A percentile compares a stretch with the other conserved stretches of the same genome.
These are phyloP conservation scores for Goniozus legneri DNA, from an alignment of 1,140 invertebrate species.

Conservation along the genomic window DNA sequence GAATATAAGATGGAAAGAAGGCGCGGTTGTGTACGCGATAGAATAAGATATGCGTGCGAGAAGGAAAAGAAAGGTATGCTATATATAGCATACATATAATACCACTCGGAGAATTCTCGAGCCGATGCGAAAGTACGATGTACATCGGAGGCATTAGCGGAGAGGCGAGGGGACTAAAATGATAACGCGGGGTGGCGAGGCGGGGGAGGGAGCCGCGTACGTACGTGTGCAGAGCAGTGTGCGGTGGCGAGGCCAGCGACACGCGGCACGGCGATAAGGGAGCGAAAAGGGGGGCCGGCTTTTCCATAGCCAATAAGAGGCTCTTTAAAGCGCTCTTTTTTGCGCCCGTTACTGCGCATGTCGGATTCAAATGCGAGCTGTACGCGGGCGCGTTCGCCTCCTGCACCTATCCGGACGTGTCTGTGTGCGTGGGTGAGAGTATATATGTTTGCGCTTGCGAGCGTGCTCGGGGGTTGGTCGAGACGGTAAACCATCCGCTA, in stretches of 20 bases:
- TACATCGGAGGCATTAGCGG: too few species aligned
- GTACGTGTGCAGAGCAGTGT: too few species aligned
- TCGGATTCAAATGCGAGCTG: slow-evolving; percentile 46
- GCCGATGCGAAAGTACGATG: too few species aligned
- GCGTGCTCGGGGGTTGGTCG: slow-evolving; percentile 10
- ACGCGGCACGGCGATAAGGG: slow-evolving; percentile 36
- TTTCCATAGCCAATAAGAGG: slow-evolving; percentile 52
- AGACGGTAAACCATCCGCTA: slow-evolving; percentile 13
- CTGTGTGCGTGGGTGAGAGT: slow-evolving; percentile 9
- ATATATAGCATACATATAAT: too few species aligned
- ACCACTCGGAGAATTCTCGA: too few species aligned
- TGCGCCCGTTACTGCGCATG: slow-evolving; percentile 43
- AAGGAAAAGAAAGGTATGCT: too few species aligned
- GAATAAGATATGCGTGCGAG: too few species aligned
- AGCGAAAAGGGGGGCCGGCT: slow-evolving; percentile 34
- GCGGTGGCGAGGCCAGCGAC: slow-evolving; percentile 39
- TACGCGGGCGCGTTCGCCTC: slow-evolving; percentile 23
- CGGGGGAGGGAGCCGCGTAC: slow-evolving; percentile 34
- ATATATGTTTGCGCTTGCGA: slow-evolving; percentile 5
- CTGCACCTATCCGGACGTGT: slow-evolving; percentile 12
- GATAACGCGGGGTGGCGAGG: slow-evolving; percentile 31
- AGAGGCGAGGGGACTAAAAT: too few species aligned
- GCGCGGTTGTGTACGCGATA: too few species aligned
- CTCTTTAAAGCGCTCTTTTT: slow-evolving; percentile 52
- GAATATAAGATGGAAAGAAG: too few species aligned